Conservation (phyloP, 2,113 vertebrate genomes). For the Sminthopsis crassicaudata region DNA sequence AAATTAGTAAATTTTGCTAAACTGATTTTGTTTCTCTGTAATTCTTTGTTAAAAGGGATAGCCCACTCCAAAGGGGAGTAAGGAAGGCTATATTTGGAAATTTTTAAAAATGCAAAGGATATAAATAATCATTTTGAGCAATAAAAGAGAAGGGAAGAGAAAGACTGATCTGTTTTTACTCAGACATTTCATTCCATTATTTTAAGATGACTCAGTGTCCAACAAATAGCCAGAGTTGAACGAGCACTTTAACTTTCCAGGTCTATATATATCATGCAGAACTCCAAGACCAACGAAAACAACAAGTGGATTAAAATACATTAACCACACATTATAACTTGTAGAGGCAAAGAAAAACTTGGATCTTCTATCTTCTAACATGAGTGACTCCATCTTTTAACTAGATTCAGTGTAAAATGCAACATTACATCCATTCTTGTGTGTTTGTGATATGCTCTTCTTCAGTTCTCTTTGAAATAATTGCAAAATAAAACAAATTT, state of each 20-base stretch:
- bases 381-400: neutral
- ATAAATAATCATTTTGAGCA: neutral
- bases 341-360: neutral
- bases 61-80: neutral
- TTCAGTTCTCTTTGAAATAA: neutral
- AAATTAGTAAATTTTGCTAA: no score
- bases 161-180: neutral
- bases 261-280: neutral
- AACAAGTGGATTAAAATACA: no score
- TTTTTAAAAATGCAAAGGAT: neutral
- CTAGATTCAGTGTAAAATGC: neutral
- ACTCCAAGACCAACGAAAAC: neutral
- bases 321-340: neutral
- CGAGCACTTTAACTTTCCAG: neutral
- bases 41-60: neutral
- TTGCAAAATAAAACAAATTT: neutral
- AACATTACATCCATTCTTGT: neutral
- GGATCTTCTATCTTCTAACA: neutral
- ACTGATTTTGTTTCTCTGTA: neutral
- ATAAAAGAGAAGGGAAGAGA: neutral
- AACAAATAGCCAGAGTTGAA: neutral
- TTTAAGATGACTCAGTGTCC: neutral
- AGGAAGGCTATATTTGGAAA: neutral
- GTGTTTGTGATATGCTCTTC: neutral
- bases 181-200: neutral